phyloP scores from a whole-genome alignment of 2,888 invertebrate species.

The Morpho helenor region DNA sequence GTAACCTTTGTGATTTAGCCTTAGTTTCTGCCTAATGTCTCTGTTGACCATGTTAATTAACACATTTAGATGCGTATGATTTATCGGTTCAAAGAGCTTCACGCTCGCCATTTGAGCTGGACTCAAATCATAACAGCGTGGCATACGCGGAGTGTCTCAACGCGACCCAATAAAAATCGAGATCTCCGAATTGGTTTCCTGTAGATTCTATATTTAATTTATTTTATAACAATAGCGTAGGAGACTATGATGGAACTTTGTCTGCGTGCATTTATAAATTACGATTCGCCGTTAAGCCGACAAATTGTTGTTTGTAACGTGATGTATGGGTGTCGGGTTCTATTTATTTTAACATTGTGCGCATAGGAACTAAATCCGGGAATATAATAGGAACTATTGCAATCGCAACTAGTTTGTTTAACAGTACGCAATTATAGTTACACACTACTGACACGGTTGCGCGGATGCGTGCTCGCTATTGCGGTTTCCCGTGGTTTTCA shows the following conservation, averaged over 20 bases:
- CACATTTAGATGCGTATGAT: slow-evolving; percentile 49
- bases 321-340: slow-evolving; percentile 20
- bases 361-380: not conserved
- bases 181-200: slow-evolving; percentile 79
- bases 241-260: slow-evolving; percentile 70
- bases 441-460: slow-evolving; percentile 79
- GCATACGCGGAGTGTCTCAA: slow-evolving; percentile 68
- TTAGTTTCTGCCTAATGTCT: slow-evolving; percentile 73
- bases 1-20: slow-evolving; percentile 76
- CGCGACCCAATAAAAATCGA: slow-evolving; percentile 61
- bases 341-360: not conserved
- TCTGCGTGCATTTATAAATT: slow-evolving; percentile 46
- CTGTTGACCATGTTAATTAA: slow-evolving; percentile 47
- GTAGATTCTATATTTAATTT: slow-evolving; percentile 77
- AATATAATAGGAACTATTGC: slow-evolving; percentile 1
- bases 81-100: slow-evolving; percentile 52
- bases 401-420: slow-evolving; percentile 38
- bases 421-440: slow-evolving; percentile 71
- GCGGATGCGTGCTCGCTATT: slow-evolving; percentile 60
- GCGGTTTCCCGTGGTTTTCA: slow-evolving; percentile 77
- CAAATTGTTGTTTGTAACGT: slow-evolving; percentile 18
- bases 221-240: slow-evolving; percentile 73
- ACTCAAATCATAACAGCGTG: slow-evolving; percentile 73
- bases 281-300: slow-evolving; percentile 56
- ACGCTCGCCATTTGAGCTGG: slow-evolving; percentile 75